phyloP scores from a whole-genome alignment of 1,140 invertebrate genomes.

The Drosophila burlai region DNA sequence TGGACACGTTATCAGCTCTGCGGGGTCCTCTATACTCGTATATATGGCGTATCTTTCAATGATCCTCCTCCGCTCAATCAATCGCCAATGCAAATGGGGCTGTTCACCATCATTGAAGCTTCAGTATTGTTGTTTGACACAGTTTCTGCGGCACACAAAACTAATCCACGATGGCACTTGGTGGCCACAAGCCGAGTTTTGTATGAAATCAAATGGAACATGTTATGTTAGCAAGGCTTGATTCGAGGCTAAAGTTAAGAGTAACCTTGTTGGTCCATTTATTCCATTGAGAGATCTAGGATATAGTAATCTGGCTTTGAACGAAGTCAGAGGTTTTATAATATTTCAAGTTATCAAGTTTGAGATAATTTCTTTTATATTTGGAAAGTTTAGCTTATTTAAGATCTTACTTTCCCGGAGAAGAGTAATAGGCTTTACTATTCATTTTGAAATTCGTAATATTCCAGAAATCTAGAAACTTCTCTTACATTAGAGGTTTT shows the following conservation, averaged over 20 bases:
- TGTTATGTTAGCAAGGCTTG: background rate
- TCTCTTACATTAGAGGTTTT: background rate
- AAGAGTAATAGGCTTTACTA: background rate
- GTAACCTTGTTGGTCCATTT: background rate
- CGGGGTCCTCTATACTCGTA: slow-evolving; percentile 37
- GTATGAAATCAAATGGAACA: background rate
- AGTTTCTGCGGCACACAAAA: slow-evolving; percentile 44
- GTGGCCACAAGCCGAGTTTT: slow-evolving; percentile 17
- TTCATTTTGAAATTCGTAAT: too few relatives aligned
- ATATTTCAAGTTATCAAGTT: too few relatives aligned
- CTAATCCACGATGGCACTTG: slow-evolving; percentile 39
- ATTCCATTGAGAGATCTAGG: background rate
- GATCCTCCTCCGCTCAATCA: slow-evolving; percentile 44
- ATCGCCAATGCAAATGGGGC: slow-evolving; percentile 46
- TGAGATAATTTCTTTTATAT: too few relatives aligned
- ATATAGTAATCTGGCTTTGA: background rate
- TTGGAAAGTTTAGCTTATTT: too few relatives aligned
- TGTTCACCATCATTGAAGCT: slow-evolving; percentile 26
- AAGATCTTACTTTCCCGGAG: too few relatives aligned
- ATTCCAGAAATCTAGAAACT: background rate
- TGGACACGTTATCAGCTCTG: slow-evolving; percentile 31
- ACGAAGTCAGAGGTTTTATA: too few relatives aligned
- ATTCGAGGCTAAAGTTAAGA: background rate
- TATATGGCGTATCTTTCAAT: slow-evolving; percentile 35
- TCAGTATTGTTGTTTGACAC: slow-evolving; percentile 51